Evolutionary conservation across 2,113 vertebrate genomes (phyloP).

Genomic region (Lepus europaeus): DNA sequence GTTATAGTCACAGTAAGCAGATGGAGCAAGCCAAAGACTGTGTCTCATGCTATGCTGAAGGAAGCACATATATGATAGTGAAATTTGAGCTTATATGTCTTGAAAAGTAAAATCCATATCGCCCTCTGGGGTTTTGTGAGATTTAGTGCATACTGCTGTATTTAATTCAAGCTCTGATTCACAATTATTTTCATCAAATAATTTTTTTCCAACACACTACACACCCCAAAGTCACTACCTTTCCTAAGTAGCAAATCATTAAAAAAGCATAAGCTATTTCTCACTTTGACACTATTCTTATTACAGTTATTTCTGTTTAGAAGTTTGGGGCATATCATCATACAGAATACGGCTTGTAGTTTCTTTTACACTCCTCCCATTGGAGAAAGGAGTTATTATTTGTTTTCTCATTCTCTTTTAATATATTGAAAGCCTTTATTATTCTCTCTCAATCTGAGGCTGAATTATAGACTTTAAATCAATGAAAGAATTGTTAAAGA

Average conservation of each 20-base stretch:
- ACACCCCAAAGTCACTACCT: neutral
- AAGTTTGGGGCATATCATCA: neutral
- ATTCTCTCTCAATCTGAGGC: neutral
- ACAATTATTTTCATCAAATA: neutral
- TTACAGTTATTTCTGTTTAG: neutral
- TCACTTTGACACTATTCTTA: neutral
- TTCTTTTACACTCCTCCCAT: no score
- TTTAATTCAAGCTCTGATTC: slow-evolving; percentile 8
- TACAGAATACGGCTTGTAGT: neutral
- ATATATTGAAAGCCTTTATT: neutral
- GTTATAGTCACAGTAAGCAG: neutral
- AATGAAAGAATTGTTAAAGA: slow-evolving; percentile 24
- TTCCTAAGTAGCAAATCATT: slow-evolving; percentile 5
- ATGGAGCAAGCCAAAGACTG: slow-evolving; percentile 29
- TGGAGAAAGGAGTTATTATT: neutral
- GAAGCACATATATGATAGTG: slow-evolving; percentile 47
- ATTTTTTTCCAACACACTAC: slow-evolving; percentile 11
- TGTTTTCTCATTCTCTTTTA: slow-evolving; percentile 2
- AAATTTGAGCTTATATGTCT: slow-evolving; percentile 52
- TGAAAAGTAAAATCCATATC: slow-evolving; percentile 5
- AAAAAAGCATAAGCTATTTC: neutral
- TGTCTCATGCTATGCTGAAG: neutral
- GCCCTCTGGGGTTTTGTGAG: neutral
- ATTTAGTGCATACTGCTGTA: neutral
- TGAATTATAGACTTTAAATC: neutral